Percentiles rank a stretch among this genome's conserved stretches.
These are phyloP conservation scores for Asobara japonica DNA, from an alignment of 1,140 invertebrate species.

Conservation along the genomic window DNA sequence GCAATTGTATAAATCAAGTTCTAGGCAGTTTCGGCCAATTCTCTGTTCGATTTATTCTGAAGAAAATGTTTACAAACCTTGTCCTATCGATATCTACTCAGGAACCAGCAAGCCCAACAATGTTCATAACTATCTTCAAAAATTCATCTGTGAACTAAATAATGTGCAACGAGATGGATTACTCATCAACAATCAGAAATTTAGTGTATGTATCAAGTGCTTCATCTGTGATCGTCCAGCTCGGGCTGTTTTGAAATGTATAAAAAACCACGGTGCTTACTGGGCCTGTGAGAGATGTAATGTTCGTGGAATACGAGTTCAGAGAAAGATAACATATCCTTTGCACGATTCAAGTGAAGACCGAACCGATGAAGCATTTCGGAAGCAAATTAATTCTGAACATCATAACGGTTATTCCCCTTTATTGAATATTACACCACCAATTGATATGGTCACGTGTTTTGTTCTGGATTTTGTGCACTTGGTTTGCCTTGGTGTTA, in stretches of 20 bases:
- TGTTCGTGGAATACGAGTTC: neutral
- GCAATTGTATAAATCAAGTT: slow-evolving; percentile 18
- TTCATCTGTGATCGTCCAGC: slow-evolving; percentile 28
- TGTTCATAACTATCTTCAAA: slow-evolving; percentile 13
- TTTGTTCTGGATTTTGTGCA: slow-evolving; percentile 44
- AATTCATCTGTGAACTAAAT: slow-evolving; percentile 23
- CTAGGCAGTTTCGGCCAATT: slow-evolving; percentile 26
- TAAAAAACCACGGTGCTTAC: slow-evolving; percentile 11
- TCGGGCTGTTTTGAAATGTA: slow-evolving; percentile 23
- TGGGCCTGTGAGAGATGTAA: slow-evolving; percentile 24
- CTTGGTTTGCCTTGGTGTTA: too few species aligned
- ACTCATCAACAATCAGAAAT: neutral
- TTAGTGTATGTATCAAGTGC: neutral
- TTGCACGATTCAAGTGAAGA: neutral
- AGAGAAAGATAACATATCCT: slow-evolving; percentile 18
- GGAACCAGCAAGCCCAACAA: slow-evolving; percentile 21
- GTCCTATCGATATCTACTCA: slow-evolving; percentile 23
- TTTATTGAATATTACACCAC: slow-evolving; percentile 16
- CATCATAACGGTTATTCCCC: slow-evolving; percentile 17
- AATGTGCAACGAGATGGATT: neutral
- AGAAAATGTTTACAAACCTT: slow-evolving; percentile 26
- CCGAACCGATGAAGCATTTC: slow-evolving; percentile 15
- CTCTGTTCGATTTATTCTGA: slow-evolving; percentile 20
- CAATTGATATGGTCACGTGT: slow-evolving; percentile 32
- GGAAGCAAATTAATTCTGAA: neutral